These are phyloP conservation scores for Noctua janthina DNA, from an alignment of 2,888 invertebrate species.

Conservation along the genomic window DNA sequence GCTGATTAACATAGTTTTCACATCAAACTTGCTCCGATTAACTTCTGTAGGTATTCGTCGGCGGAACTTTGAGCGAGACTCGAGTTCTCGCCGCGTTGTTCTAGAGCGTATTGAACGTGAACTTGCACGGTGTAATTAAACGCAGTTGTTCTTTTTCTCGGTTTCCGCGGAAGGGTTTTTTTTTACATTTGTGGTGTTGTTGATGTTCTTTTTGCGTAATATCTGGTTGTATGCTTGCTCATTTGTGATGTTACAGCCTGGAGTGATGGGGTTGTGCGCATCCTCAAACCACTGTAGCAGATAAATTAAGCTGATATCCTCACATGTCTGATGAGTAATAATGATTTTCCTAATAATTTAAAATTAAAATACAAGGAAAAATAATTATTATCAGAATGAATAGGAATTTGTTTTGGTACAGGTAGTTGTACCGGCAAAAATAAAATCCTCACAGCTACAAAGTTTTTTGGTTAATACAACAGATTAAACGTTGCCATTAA, in stretches of 20 bases:
- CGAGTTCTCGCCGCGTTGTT: constrained; percentile 51
- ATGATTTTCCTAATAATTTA: not conserved
- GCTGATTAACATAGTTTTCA: constrained; percentile 75
- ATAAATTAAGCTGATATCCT: too few relatives aligned
- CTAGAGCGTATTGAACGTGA: constrained; percentile 56
- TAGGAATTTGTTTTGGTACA: not conserved
- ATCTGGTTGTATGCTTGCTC: not conserved
- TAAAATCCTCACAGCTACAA: not conserved
- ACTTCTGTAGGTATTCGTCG: constrained; percentile 70
- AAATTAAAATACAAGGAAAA: not conserved
- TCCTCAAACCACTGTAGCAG: not conserved
- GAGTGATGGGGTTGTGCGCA: too few relatives aligned
- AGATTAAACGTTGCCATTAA: not conserved
- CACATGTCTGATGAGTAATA: not conserved
- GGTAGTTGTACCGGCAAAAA: not conserved
- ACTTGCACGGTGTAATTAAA: constrained; percentile 58
- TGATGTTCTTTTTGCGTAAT: not conserved
- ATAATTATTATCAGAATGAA: not conserved
- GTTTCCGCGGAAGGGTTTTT: constrained; percentile 13
- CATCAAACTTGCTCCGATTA: constrained; percentile 68
- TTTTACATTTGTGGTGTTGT: not conserved
- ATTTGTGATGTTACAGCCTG: too few relatives aligned
- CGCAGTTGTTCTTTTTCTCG: constrained; percentile 47
- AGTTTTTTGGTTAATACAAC: not conserved
- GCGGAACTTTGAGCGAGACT: constrained; percentile 59